Evolutionary conservation across 2,888 invertebrate species (phyloP), one percentile per base, ranked within the genome.

Genomic region (Thelaira solivaga): DNA sequence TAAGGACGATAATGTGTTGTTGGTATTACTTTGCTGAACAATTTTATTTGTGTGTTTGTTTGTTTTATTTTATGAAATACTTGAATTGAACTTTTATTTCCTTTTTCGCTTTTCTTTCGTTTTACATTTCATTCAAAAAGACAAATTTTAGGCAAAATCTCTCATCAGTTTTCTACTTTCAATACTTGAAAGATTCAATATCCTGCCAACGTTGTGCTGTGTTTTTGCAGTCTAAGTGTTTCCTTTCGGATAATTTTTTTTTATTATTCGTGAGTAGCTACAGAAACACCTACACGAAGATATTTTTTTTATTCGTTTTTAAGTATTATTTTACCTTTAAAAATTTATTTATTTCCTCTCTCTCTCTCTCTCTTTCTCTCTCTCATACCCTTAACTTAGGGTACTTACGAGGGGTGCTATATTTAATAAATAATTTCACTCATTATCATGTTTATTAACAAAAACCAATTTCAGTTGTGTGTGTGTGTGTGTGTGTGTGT

Each of bases 161-260:
- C n/a, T 26, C 8, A 36, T 16, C 7, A 6, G 13, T 16, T 51
- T 41, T 34, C 11, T 20, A 4, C 10, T 24, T 18, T 6, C 0
- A 6, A 49, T 29, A 49, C 39, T 49, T 68, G 47, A 68, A 59
- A 47, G 29, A 26, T 49, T 34, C 49, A 59, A 68, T 68, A 59
- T 59, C 47, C 57, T 57, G n/a, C n/a, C n/a, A n/a, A n/a, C n/a
- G n/a, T 11, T 49, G 36, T 47, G 26, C 10, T 26, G n/a, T 31
- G 36, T 36, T 16, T 43, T 31, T 53, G 43, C 43, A 0, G 8
- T 45, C 45, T 59, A 68, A 39, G 47, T 68, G 57, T 59, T 57
- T 59, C 68, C 47, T 39, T 49, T 22, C n/a, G n/a, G n/a, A n/a
- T n/a, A n/a, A n/a, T n/a, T n/a, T n/a, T n/a, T n/a, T n/a, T n/a